These are phyloP conservation scores for Tetramorium parvispinum DNA, from an alignment of 1,140 invertebrate species.

Conservation along the genomic window DNA sequence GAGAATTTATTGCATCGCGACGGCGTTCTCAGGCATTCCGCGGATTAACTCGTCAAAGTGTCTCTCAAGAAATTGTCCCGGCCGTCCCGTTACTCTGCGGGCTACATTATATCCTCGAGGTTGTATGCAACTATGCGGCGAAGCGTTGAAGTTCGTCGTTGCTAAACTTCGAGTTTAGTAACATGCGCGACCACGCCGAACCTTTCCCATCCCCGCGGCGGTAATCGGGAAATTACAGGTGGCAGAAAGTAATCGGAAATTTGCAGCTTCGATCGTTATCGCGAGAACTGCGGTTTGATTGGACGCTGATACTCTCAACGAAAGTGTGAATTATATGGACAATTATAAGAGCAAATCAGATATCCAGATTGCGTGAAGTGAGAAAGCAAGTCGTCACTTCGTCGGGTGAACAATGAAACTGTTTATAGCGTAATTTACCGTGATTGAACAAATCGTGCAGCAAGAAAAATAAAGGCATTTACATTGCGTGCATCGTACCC, in stretches of 20 bases:
- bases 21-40: constrained; percentile 16
- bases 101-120: constrained; percentile 6
- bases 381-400: neutral
- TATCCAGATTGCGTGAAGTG: neutral
- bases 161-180: constrained; percentile 23
- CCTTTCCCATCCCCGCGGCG: neutral
- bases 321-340: neutral
- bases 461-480: neutral
- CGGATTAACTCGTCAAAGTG: constrained; percentile 66
- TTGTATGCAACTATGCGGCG: constrained; percentile 51
- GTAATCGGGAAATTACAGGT: constrained; percentile 1
- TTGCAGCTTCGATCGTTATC: neutral
- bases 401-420: neutral
- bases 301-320: neutral
- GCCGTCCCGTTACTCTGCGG: neutral
- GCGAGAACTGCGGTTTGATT: neutral
- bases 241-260: constrained; percentile 29
- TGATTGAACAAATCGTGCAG: neutral
- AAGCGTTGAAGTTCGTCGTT: neutral
- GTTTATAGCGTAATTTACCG: neutral
- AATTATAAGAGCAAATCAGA: neutral
- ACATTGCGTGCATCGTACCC: neutral
- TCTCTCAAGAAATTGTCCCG: constrained; percentile 56
- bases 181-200: neutral
- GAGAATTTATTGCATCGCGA: constrained; percentile 49